Evolutionary conservation across 2,113 vertebrate genomes (phyloP), one percentile per base, ranked within the genome.

Genomic region (Otis tarda): DNA sequence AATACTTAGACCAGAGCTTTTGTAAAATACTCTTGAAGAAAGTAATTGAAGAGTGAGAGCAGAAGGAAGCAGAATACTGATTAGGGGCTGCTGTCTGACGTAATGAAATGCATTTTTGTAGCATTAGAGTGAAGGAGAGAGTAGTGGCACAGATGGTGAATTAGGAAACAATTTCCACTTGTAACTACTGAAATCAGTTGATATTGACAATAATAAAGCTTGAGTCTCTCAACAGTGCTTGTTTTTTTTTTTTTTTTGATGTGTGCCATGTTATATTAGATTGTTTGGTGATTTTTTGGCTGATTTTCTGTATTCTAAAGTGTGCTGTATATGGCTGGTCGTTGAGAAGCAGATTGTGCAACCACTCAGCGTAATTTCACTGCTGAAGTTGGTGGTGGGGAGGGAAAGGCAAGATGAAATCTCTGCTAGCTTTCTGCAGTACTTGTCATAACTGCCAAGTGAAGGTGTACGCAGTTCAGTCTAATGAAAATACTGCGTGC

Each of bases 131-230:
- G 60, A 87, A 78, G 74, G 33, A 89, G 76, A 67, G 50, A 79
- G 27, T 65, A 76, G 35, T 37, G 74, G 81, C 83, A 76, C 94
- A 97, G 94, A 94, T 97, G 94, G 94, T 79, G 81, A 91, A 87
- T 94, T 94, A 93, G 87, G 52, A 86, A 92, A 89, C 65, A 86
- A 92, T 93, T 97, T 94, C 83, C 90, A 89, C 80, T 89, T 93
- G 56, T 94, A 93, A 86, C 86, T 96, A 75, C 88, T 89, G 92
- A 93, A 92, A 93, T 87, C 65, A 79, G 56, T 96, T 83, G 80
- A 80, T 95, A 89, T 52, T 93, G 90, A 68, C 56, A 79, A 49
- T 82, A 95, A 83, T 92, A 91, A 90, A 95, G 50, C 53, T 85
- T 49, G 39, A 89, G 37, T 86, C 64, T 86, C 50, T 67, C 53